Base-by-base conservation (phyloP, 2,797 vertebrate genomes). In the Anas bernieri region DNA sequence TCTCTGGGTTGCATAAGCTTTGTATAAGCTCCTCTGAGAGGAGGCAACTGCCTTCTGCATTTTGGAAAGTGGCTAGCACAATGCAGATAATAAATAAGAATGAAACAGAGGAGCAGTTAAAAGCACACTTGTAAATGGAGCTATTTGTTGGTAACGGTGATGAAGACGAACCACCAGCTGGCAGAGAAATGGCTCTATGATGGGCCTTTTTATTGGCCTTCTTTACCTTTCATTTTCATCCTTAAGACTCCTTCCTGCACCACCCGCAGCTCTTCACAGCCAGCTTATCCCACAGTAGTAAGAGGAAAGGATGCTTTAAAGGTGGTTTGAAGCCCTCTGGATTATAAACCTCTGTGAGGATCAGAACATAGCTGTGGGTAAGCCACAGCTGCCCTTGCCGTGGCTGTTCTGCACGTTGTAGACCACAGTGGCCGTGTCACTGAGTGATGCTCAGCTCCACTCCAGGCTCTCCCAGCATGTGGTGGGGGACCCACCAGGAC, bases 1-100 rank as follows among this genome's bases (percentile, higher is more conserved):
- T 86, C 46, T 77, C 45, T 88, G 73, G 79, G 22, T 89, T 75
- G 80, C 83, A 70, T 55, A 86, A 95, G 76, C 89, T 59, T 89
- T 75, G 80, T 83, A 68, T 55, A 86, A 95, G 76, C 91, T 59
- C 61, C 81, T 87, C 43, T 23, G 46, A 87, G 84, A 52, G n/a
- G 61, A 25, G 7, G 86, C 92, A 89, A 88, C 92, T 87, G 82
- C 93, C 55, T 78, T 43, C 68, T 83, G 75, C 41, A 4, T 62
- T 86, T 81, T 85, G 86, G 68, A 20, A 78, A 90, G 84, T 37
- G 72, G 76, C 84, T 62, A 54, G 62, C 59, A 28, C 41, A 30
- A 48, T 28, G 67, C 8, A 9, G 74, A 21, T 63, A 28, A 63
- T 86, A 90, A 92, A 83, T 78, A 86, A 59, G 87, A 67, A 46